Conservation (phyloP, 2,888 invertebrate species). For the Exephanes ischioxanthus region DNA sequence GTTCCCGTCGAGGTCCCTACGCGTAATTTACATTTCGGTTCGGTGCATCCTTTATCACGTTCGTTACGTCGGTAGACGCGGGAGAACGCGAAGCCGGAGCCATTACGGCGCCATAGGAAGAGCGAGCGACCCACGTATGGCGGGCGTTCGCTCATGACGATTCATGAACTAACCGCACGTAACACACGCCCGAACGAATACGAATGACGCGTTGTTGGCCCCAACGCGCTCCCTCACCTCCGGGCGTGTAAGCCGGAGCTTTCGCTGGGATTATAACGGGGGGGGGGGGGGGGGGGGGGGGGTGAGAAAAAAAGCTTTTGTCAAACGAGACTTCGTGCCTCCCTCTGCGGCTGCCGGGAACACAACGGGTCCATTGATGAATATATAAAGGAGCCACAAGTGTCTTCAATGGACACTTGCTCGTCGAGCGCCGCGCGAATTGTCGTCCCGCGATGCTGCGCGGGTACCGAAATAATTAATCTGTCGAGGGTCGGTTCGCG, state of each 20-base stretch:
- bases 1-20: slow-evolving; percentile 5
- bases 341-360: background rate
- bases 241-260: slow-evolving; percentile 5
- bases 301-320: slow-evolving; percentile 54
- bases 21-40: slow-evolving; percentile 65
- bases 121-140: background rate
- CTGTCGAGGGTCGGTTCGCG: too few species aligned
- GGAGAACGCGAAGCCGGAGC: slow-evolving; percentile 26
- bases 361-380: background rate
- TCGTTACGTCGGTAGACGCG: slow-evolving; percentile 50
- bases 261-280: slow-evolving; percentile 8
- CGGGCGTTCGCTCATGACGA: slow-evolving; percentile 53
- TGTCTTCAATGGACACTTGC: slow-evolving; percentile 19
- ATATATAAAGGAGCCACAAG: slow-evolving; percentile 36
- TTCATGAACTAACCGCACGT: slow-evolving; percentile 45
- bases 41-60: slow-evolving; percentile 65
- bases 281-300: background rate
- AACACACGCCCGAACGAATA: slow-evolving; percentile 46
- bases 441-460: background rate
- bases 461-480: too few species aligned
- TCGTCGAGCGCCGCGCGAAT: background rate
- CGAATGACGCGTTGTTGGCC: slow-evolving; percentile 42
- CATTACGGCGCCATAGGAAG: background rate
- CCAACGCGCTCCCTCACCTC: slow-evolving; percentile 25
- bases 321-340: slow-evolving; percentile 37